A percentile compares a stretch with the other conserved stretches of the same genome.
These are phyloP conservation scores for Coenobita brevimanus DNA, from an alignment of 1,140 invertebrate species.

Conservation along the genomic window DNA sequence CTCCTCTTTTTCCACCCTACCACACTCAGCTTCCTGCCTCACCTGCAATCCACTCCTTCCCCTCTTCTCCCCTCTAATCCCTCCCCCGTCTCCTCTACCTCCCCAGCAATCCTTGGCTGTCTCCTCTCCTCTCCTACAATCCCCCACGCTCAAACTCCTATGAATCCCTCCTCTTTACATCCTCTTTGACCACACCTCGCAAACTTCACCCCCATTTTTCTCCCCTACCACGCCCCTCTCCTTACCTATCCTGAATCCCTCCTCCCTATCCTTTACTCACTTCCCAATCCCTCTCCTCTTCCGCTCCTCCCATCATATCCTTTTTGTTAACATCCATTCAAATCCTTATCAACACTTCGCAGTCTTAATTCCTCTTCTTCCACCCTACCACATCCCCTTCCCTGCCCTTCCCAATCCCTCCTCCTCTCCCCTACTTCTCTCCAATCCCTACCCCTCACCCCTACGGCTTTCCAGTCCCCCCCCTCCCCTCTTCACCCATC, in stretches of 20 bases:
- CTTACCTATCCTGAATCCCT: neutral
- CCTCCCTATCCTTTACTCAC: neutral
- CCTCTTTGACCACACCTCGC: neutral
- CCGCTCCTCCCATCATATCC: too few relatives aligned
- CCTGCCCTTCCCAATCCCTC: too few relatives aligned
- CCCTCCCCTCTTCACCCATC: too few relatives aligned
- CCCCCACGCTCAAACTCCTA: too few relatives aligned
- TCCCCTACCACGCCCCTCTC: neutral
- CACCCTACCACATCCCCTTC: neutral
- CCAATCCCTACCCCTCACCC: too few relatives aligned
- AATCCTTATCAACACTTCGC: too few relatives aligned
- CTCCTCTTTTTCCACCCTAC: neutral
- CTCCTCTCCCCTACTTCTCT: too few relatives aligned
- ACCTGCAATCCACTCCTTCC: neutral
- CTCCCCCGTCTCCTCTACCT: neutral
- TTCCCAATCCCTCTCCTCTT: too few relatives aligned
- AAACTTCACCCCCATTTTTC: neutral
- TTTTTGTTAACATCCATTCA: too few relatives aligned
- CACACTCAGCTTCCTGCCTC: neutral
- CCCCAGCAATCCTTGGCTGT: neutral
- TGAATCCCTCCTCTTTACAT: neutral
- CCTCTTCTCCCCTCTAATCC: neutral
- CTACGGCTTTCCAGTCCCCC: too few relatives aligned
- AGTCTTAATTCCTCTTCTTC: too few relatives aligned
- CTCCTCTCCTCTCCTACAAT: neutral